Evolutionary conservation across 2,888 invertebrate genomes (phyloP), one percentile per base, ranked within the genome.

Genomic region (Odontomyia ornata): DNA sequence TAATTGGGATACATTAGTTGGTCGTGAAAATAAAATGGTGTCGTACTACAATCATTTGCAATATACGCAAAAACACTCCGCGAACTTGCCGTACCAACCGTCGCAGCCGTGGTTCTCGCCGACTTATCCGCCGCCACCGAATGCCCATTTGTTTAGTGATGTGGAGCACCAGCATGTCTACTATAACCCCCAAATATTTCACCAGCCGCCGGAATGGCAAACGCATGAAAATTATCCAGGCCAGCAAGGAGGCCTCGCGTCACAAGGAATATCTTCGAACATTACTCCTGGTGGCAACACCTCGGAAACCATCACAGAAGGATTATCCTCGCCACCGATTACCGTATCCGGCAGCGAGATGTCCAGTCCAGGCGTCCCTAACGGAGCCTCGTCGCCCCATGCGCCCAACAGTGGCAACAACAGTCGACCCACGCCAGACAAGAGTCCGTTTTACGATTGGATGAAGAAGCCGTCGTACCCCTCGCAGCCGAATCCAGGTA

Each of bases 381-480:
- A 83, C 23, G 82, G 86, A 1, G 82, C 86, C 67, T 83, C 86
- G 52, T 85, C 86, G 79, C 86, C 87, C 9, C 82, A 82, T 84
- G 83, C 83, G 85, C 87, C 23, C 82, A 82, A 77, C 80, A 82
- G 79, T 77, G 89, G 82, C 89, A 83, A 81, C 67, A 83, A 81
- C 79, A 89, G 82, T 81, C 89, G 93, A 82, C 92, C 94, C 62
- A 89, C 91, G 52, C 93, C 93, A 30, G 91, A 92, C 23, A 90
- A 95, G 60, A 93, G 94, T 80, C 95, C 95, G 0, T 96, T 91
- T 84, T 96, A 91, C 85, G 95, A 95, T 82, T 97, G 96, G 96
- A 96, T 97, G 92, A 96, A 94, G 86, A 95, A 95, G 85, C 93
- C 93, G 0, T 91, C 94, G 73, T 95, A 95, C 86, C 94, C 94